These are phyloP conservation scores for Drosophila leontia DNA, from an alignment of 1,140 invertebrate genomes.

Conservation along the genomic window DNA sequence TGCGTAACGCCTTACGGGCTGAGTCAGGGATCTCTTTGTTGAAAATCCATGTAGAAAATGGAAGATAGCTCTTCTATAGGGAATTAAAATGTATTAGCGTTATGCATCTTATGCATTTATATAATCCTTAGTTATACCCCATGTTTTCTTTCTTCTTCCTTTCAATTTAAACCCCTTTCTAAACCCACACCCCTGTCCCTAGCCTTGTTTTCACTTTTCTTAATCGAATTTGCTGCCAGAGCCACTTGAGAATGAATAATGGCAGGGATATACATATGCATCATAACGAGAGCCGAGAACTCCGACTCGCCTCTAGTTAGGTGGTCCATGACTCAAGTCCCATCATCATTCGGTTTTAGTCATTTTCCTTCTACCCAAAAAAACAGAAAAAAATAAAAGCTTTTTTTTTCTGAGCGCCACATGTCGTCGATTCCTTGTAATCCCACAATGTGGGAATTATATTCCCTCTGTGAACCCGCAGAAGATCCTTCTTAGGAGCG, in stretches of 20 bases:
- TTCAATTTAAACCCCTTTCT: background rate
- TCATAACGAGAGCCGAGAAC: slow-evolving; percentile 35
- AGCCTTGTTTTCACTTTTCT: slow-evolving; percentile 69
- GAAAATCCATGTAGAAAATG: too few relatives aligned
- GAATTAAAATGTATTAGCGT: background rate
- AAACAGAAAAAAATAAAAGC: slow-evolving; percentile 33
- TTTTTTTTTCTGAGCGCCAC: slow-evolving; percentile 56
- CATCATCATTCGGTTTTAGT: slow-evolving; percentile 16
- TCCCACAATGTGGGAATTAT: slow-evolving; percentile 34
- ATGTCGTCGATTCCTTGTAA: slow-evolving; percentile 79
- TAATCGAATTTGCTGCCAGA: slow-evolving; percentile 43
- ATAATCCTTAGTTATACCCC: too few relatives aligned
- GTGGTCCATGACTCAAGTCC: slow-evolving; percentile 52
- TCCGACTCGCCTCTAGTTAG: slow-evolving; percentile 27
- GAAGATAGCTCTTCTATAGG: too few relatives aligned
- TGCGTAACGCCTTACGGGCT: too few relatives aligned
- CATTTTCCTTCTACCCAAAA: slow-evolving; percentile 20
- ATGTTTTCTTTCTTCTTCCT: background rate
- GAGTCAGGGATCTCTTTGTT: too few relatives aligned
- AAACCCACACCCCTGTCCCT: slow-evolving; percentile 6
- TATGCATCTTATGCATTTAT: background rate
- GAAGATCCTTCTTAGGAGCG: slow-evolving; percentile 38
- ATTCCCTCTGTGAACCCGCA: slow-evolving; percentile 19
- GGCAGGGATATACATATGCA: slow-evolving; percentile 42
- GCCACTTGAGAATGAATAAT: slow-evolving; percentile 60